These are phyloP conservation scores for Prinia subflava DNA, from an alignment of 2,113 vertebrate genomes.

Conservation along the genomic window DNA sequence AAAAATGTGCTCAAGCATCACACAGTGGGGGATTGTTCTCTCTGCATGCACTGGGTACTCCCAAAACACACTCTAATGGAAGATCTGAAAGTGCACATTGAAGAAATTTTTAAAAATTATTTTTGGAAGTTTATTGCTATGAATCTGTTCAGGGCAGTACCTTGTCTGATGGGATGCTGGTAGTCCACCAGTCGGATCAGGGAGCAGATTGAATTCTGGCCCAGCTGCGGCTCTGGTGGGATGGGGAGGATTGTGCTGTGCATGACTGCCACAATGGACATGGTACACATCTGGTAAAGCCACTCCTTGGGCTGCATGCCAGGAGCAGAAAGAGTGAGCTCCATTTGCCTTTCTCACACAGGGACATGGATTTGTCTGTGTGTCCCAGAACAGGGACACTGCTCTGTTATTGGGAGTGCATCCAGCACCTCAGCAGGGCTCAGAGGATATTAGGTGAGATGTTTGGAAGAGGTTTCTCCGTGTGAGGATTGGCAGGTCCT, in stretches of 20 bases:
- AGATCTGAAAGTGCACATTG: neutral
- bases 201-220: neutral
- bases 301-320: fast-evolving
- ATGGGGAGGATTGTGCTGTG: neutral
- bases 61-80: fast-evolving
- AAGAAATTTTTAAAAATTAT: neutral
- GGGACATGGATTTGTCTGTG: fast-evolving
- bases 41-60: neutral
- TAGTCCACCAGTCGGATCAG: neutral
- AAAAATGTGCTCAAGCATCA: neutral
- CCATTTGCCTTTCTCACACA: neutral
- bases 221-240: neutral
- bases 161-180: neutral
- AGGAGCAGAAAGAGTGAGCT: neutral
- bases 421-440: neutral
- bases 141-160: neutral
- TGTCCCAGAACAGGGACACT: neutral
- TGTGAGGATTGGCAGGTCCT: neutral
- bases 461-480: neutral
- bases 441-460: neutral
- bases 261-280: neutral
- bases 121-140: neutral
- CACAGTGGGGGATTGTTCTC: neutral
- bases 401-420: neutral
- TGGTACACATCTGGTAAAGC: neutral